Conservation (phyloP, 2,797 vertebrate genomes). For the Rallus crepitans region DNA sequence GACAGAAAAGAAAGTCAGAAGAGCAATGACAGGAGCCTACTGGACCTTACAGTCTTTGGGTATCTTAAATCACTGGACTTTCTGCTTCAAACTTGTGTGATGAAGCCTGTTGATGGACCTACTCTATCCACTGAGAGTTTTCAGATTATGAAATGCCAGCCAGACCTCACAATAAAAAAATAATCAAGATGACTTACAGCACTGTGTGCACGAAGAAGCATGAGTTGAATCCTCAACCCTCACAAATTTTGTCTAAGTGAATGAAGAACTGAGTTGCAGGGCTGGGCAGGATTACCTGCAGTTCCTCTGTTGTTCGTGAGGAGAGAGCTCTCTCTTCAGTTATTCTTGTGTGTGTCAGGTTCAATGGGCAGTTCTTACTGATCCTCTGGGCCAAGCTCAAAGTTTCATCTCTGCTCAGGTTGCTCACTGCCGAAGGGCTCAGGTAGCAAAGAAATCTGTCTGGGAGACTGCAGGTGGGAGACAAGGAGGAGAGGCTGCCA, state of each 20-base stretch:
- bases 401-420: neutral
- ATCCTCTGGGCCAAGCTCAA: constrained; percentile 31
- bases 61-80: neutral
- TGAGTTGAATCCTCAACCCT: neutral
- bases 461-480: constrained; percentile 39
- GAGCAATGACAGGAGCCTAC: fast-evolving
- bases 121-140: neutral
- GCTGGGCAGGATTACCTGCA: constrained; percentile 37
- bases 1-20: neutral
- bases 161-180: neutral
- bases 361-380: neutral
- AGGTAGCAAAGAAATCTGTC: constrained; percentile 47
- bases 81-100: neutral
- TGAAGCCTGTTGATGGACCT: neutral
- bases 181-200: neutral
- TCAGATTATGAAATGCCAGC: neutral
- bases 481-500: neutral
- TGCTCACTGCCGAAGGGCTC: neutral
- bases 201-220: neutral
- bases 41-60: neutral
- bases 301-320: neutral
- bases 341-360: neutral
- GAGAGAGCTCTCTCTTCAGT: neutral
- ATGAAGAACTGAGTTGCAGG: fast-evolving
- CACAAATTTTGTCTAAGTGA: too few relatives aligned